Percentiles rank a stretch among this genome's conserved stretches.
Conservation (phyloP, 1,140 invertebrate genomes). For the Nasonia vitripennis region DNA sequence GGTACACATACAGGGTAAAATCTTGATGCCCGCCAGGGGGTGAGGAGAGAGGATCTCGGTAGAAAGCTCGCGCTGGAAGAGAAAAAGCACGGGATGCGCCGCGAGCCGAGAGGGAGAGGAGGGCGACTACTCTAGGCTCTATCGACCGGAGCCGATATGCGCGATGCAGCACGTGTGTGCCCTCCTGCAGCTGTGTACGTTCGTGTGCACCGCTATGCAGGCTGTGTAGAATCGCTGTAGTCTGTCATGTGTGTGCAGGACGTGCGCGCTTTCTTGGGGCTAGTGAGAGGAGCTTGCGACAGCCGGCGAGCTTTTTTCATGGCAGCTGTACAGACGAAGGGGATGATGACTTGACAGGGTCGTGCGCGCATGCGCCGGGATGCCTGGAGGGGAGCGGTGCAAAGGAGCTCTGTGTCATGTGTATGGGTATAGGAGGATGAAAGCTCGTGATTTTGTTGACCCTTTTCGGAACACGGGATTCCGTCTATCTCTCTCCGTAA, state of each 20-base stretch:
- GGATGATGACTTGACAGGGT: no score
- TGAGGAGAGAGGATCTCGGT: background rate
- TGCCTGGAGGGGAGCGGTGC: background rate
- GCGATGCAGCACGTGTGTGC: conserved; percentile 8
- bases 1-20: no score
- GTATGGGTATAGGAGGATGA: background rate
- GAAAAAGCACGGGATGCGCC: background rate
- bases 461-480: conserved; percentile 4
- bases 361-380: no score
- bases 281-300: no score
- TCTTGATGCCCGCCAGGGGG: no score
- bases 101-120: background rate
- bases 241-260: background rate
- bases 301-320: no score
- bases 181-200: background rate
- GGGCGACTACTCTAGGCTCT: conserved; percentile 56
- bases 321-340: no score
- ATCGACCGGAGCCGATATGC: conserved; percentile 55
- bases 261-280: no score
- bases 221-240: background rate
- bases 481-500: background rate
- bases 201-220: background rate
- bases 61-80: no score
- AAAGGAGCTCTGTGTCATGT: background rate
- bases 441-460: conserved; percentile 14